These are phyloP conservation scores for Sarcophaga carnaria DNA, from an alignment of 2,888 invertebrate genomes.

Conservation along the genomic window DNA sequence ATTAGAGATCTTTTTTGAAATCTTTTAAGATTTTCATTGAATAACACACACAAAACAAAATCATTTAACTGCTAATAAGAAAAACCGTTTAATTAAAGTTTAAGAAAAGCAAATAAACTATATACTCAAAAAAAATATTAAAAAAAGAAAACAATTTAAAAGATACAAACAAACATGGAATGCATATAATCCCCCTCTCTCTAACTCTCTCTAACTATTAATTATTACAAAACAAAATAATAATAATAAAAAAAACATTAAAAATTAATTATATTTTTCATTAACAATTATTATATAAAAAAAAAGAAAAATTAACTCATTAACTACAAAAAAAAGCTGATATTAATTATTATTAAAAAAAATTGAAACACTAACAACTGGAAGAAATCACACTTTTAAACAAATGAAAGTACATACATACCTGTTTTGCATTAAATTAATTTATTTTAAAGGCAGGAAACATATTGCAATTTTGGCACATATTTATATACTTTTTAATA, in stretches of 20 bases:
- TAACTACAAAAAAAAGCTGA: conserved; percentile 45
- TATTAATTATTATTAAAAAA: conserved; percentile 41
- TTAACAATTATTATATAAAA: conserved; percentile 57
- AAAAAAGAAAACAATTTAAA: conserved; percentile 36
- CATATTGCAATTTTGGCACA: conserved; percentile 28
- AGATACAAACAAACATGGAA: conserved; percentile 34
- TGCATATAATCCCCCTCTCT: conserved; percentile 64
- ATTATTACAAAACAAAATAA: conserved; percentile 51
- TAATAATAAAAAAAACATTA: conserved; percentile 14
- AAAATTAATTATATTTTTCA: conserved; percentile 66
- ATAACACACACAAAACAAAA: conserved; percentile 45
- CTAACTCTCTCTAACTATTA: conserved; percentile 62
- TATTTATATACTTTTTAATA: conserved; percentile 35
- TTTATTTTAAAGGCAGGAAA: conserved; percentile 24
- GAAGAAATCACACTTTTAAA: conserved; percentile 46
- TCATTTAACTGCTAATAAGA: conserved; percentile 64
- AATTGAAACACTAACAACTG: conserved; percentile 49
- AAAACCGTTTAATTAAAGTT: conserved; percentile 59
- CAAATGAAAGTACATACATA: background rate
- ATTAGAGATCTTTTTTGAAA: conserved; percentile 53
- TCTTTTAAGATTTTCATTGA: conserved; percentile 43
- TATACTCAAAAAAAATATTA: conserved; percentile 49
- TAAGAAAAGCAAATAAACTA: conserved; percentile 44
- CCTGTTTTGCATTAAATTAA: background rate
- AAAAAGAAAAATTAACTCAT: conserved; percentile 30